phyloP scores from a whole-genome alignment of 2,113 vertebrate genomes.

The Prochilodus magdalenae region DNA sequence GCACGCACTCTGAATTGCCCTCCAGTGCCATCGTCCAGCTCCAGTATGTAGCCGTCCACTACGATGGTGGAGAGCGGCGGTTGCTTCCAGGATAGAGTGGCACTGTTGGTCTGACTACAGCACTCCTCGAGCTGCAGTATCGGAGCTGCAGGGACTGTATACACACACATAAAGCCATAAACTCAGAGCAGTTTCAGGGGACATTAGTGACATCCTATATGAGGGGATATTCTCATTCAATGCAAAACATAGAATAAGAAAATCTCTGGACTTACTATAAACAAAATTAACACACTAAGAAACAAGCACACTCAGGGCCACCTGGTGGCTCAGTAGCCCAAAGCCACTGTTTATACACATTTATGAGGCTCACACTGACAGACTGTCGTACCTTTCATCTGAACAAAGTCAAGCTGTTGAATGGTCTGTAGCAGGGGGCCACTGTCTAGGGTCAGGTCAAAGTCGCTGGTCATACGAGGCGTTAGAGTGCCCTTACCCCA shows the following conservation, averaged over 20 bases:
- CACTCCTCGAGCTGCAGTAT: slow-evolving; percentile 98
- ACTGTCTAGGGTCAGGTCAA: slow-evolving; percentile 95
- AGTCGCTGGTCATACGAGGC: slow-evolving; percentile 96
- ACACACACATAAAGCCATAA: slow-evolving; percentile 48
- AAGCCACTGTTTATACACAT: no score
- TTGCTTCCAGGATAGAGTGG: slow-evolving; percentile 98
- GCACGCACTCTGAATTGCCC: slow-evolving; percentile 93
- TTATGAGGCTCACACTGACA: background rate
- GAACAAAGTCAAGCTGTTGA: slow-evolving; percentile 97
- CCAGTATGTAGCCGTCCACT: slow-evolving; percentile 96
- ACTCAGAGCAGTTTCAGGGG: no score
- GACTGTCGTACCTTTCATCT: slow-evolving; percentile 90
- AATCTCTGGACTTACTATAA: no score
- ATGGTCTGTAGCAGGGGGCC: slow-evolving; percentile 94
- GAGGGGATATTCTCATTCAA: no score
- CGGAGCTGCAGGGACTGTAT: slow-evolving; percentile 89
- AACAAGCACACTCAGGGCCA: no score
- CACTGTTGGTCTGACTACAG: slow-evolving; percentile 96
- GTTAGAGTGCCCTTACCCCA: slow-evolving; percentile 97
- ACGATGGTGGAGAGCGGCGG: slow-evolving; percentile 90
- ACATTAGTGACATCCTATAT: no score
- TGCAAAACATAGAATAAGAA: no score
- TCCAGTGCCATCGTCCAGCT: slow-evolving; percentile 93
- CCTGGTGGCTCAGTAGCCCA: no score
- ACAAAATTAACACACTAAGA: no score